Conservation (phyloP, 2,113 vertebrate species). For the Nannobrachium achirus region DNA sequence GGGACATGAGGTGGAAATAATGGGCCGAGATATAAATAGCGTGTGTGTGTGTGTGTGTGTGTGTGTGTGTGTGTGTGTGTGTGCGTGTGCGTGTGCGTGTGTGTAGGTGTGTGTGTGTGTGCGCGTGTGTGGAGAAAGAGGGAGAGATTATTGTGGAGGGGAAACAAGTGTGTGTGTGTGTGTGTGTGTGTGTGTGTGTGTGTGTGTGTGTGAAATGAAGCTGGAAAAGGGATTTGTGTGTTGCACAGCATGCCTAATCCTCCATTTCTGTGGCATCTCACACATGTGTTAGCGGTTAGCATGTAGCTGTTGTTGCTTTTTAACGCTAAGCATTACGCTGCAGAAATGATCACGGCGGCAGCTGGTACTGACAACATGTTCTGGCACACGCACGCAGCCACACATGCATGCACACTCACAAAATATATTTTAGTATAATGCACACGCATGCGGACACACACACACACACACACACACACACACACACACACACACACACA, state of each 20-base stretch:
- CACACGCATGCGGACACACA: slow-evolving; percentile 5
- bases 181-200: no score
- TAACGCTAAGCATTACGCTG: not conserved
- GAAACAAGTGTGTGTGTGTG: no score
- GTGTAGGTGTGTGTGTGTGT: no score
- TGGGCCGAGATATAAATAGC: slow-evolving; percentile 60
- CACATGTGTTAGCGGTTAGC: slow-evolving; percentile 17
- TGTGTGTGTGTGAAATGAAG: no score
- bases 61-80: not conserved
- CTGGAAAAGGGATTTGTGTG: not conserved
- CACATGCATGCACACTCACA: not conserved
- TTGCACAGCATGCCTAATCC: not conserved
- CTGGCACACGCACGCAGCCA: not conserved
- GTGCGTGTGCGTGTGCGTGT: not conserved
- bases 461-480: not conserved
- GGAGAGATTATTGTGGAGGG: not conserved
- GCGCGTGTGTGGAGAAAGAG: not conserved
- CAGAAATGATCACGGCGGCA: slow-evolving; percentile 8
- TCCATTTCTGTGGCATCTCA: not conserved
- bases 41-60: slow-evolving; percentile 41
- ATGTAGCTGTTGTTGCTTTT: slow-evolving; percentile 3
- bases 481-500: no score
- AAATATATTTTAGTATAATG: no score
- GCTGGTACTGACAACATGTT: slow-evolving; percentile 1
- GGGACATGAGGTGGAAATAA: slow-evolving; percentile 65